phyloP scores from a whole-genome alignment of 2,797 vertebrate species.

The Alauda arvensis region DNA sequence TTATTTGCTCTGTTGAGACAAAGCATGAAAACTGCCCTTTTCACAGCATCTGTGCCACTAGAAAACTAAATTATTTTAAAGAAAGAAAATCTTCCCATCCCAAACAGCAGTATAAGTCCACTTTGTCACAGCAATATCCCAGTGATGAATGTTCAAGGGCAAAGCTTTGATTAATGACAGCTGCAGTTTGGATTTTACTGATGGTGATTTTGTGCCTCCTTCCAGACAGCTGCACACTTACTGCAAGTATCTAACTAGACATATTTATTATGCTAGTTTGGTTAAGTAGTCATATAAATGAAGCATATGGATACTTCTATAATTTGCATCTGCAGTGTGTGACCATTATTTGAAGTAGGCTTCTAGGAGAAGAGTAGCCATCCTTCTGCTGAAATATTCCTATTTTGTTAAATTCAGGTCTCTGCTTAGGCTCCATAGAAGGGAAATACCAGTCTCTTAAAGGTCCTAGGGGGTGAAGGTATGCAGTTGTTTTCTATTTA shows the following conservation, averaged over 20 bases:
- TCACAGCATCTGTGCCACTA: neutral
- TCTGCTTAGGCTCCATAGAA: neutral
- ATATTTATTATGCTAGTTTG: constrained; percentile 45
- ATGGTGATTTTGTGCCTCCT: constrained; percentile 44
- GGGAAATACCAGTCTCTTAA: neutral
- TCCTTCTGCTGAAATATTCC: neutral
- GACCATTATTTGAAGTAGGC: constrained; percentile 6
- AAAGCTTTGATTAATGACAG: constrained; percentile 60
- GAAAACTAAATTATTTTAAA: constrained; percentile 11
- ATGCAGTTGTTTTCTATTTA: neutral
- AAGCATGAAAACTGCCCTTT: neutral
- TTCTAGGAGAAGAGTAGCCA: constrained; percentile 1
- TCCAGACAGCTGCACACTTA: constrained; percentile 60
- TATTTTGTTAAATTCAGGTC: neutral
- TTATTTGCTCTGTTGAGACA: neutral
- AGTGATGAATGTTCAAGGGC: constrained; percentile 35
- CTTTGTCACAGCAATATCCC: constrained; percentile 21
- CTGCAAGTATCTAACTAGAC: constrained; percentile 47
- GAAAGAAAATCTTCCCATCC: constrained; percentile 14
- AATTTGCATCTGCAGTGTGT: constrained; percentile 18
- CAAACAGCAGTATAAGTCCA: constrained; percentile 31
- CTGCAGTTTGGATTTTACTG: constrained; percentile 48
- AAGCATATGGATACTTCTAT: constrained; percentile 35
- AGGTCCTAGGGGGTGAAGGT: neutral
- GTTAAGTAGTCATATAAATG: constrained; percentile 38